Evolutionary conservation across 2,888 invertebrate species (phyloP), one percentile per base, ranked within the genome.

Genomic region (Gisinianus flammeolus): DNA sequence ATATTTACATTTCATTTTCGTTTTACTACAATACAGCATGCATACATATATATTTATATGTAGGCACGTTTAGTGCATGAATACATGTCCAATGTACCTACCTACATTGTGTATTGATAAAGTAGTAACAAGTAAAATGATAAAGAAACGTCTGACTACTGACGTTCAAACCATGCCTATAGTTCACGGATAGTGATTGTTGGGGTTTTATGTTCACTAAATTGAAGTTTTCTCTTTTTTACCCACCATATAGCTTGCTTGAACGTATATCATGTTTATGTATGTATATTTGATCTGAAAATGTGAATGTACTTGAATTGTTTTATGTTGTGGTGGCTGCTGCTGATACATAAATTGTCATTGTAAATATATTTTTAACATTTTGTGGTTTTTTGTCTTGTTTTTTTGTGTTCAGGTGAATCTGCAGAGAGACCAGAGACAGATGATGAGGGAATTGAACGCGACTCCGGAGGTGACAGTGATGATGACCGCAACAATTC

Each of bases 361-460:
- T 52, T 33, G 66, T 66, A 22, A 35, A 31, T 12, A 70, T 19
- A 44, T 28, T 62, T 30, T 22, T 28, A 62, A 35, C 72, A 72
- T 26, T 66, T 30, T 74, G 76, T 67, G 62, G 58, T 69, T 35
- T 33, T 30, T 62, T 75, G 30, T 31, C 33, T 54, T 58, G 26
- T 68, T 76, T 67, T 79, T 33, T 73, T 77, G 4, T 31, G 12
- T 54, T 58, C 81, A 80, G 83, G 85, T 76, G 85, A 83, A 64
- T 80, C 81, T 64, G 79, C 80, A 52, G 88, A 90, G 88, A 85
- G 80, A 85, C 88, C 85, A 86, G 93, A 93, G 87, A 92, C 91
- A 16, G 93, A 95, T 85, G 95, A 95, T 87, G 95, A 95, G 88
- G 95, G 95, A 81, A 95, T 95, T 86, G 96, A 95, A 88, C 90